Evolutionary conservation across 2,113 vertebrate genomes (phyloP).

Genomic region (Apeltes quadracus): DNA sequence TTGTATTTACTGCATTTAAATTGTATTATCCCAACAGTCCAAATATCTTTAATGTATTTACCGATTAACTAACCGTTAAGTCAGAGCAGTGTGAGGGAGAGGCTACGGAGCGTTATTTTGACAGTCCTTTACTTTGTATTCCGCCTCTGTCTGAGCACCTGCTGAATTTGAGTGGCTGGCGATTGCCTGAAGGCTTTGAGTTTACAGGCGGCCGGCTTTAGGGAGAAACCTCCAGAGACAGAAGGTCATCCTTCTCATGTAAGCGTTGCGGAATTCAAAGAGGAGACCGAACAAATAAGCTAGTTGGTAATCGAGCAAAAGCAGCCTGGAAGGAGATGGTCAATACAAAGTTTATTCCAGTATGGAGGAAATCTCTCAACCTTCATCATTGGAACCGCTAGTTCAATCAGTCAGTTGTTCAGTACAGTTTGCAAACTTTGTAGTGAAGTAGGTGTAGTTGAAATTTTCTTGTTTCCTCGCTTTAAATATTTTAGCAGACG

Average conservation of each 20-base stretch:
- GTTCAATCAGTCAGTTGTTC: slow-evolving; percentile 33
- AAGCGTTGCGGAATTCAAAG: slow-evolving; percentile 55
- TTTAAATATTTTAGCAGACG: slow-evolving; percentile 25
- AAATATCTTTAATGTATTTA: background rate
- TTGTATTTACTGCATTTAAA: too few relatives aligned
- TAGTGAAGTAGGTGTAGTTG: too few relatives aligned
- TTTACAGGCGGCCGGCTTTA: slow-evolving; percentile 61
- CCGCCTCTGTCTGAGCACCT: slow-evolving; percentile 53
- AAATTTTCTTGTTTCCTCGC: slow-evolving; percentile 22
- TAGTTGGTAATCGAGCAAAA: slow-evolving; percentile 71
- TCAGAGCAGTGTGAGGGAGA: slow-evolving; percentile 16
- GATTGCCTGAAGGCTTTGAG: slow-evolving; percentile 71
- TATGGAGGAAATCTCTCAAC: slow-evolving; percentile 37
- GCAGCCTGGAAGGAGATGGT: slow-evolving; percentile 36
- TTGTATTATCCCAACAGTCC: background rate
- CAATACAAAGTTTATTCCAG: slow-evolving; percentile 48
- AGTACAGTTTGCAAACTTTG: slow-evolving; percentile 1
- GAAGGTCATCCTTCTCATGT: slow-evolving; percentile 68
- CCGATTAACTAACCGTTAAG: background rate
- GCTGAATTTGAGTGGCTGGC: slow-evolving; percentile 60
- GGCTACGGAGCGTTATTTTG: slow-evolving; percentile 49
- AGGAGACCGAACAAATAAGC: slow-evolving; percentile 16
- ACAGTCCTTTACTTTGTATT: slow-evolving; percentile 66
- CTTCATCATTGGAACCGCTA: slow-evolving; percentile 48
- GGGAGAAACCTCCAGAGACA: slow-evolving; percentile 54